Evolutionary conservation across 2,113 vertebrate genomes (phyloP).

Genomic region (Sarotherodon lohbergeri): DNA sequence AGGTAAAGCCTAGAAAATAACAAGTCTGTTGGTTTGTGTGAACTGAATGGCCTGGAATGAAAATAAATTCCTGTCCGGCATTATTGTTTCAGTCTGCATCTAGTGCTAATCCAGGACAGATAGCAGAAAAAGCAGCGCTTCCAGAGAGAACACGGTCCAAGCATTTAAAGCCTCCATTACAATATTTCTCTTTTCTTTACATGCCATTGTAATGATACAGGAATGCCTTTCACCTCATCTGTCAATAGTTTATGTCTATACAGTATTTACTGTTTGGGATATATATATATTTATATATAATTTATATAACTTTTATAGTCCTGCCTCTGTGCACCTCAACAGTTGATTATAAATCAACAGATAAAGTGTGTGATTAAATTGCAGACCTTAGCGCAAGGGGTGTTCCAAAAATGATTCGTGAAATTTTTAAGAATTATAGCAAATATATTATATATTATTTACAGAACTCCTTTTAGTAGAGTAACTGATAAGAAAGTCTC

Average conservation of each 20-base stretch:
- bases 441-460: background rate
- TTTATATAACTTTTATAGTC: background rate
- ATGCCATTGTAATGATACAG: too few relatives aligned
- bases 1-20: background rate
- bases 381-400: accelerated
- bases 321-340: background rate
- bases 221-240: too few relatives aligned
- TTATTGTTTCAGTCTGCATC: background rate
- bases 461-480: background rate
- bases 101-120: background rate
- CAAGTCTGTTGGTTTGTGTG: background rate
- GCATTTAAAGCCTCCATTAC: too few relatives aligned
- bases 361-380: background rate
- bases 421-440: background rate
- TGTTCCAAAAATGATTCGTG: background rate
- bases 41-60: background rate
- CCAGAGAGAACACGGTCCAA: background rate
- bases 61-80: background rate
- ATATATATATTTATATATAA: background rate
- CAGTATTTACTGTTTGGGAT: too few relatives aligned
- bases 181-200: too few relatives aligned
- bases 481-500: background rate
- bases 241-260: too few relatives aligned
- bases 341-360: background rate
- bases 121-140: background rate